Evolutionary conservation across 35 echinoderm and acorn worm species (phyloP), one percentile per base, ranked within the genome.

Genomic region (Heliocidaris erythrogramma): DNA sequence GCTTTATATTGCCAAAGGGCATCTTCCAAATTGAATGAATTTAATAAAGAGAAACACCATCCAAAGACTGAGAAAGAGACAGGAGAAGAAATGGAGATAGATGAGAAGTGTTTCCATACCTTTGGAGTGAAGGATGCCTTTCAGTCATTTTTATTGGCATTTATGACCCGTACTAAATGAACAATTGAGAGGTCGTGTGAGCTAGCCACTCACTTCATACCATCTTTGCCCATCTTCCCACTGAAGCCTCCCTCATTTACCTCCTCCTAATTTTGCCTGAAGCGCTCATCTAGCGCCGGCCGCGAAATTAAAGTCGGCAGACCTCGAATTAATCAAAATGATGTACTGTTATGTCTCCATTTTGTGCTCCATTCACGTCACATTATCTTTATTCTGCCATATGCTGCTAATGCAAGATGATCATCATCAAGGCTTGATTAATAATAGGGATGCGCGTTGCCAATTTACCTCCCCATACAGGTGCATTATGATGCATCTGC

Each of bases 251-350:
- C 52, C 52, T 56, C 52, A 13, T 56, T 7, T 27, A 5, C 65
- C 0, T n/a, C 65, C 18, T n/a, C 65, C 65, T n/a, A 7, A n/a
- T 78, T 78, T 0, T 0, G 65, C 65, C 65, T 78, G 65, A 78
- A 78, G 65, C 65, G 65, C 27, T 27, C n/a, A 21, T 78, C 65
- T n/a, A 21, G 27, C 7, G 65, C 17, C 65, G 4, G 65, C 47
- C 87, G 87, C 47, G 10, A 89, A 89, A 89, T 89, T 32, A 89
- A 89, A 89, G 87, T 32, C 87, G 87, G 87, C 87, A 89, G 31
- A 32, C 87, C 87, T 12, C 87, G 87, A 24, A 89, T 47, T 89
- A 89, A 89, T 89, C 31, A 89, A 89, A 14, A 89, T 89, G 87
- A 78, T 78, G 65, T 78, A 21, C 65, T 18, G 27, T 27, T 27